Evolutionary conservation across 2,113 vertebrate genomes (phyloP), one percentile per base, ranked within the genome.

Genomic region (Sciurus niger): DNA sequence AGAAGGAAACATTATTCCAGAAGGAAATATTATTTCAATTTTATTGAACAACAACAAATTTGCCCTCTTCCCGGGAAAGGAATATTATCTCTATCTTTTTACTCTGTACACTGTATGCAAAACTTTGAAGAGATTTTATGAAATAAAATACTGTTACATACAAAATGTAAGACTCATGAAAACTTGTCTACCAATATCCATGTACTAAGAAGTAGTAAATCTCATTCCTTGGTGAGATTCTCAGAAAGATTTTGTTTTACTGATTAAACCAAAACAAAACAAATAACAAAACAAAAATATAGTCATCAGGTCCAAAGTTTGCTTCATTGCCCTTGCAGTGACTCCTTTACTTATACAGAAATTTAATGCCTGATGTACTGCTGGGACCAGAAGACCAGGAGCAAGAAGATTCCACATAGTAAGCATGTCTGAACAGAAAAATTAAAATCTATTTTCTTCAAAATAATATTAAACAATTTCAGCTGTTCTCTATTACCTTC

Each of bases 201-300:
- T 10, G 14, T 34, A 32, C 68, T 68, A 84, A n/a, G 11, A 68
- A 93, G 18, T 28, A 84, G 51, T 43, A 48, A 25, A 6, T 55
- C 16, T 8, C 30, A 68, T 90, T 60, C 32, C n/a, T 92, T 58
- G 20, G 37, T n/a, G 94, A 70, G 4, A 4, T 60, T 87, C 72
- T 87, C 18, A 84, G 58, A 92, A 76, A 84, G 20, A 89, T 82
- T 85, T 89, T 85, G 4, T 14, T 77, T 80, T 77, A 43, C 14
- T n/a, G 4, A 46, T 4, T 55, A 40, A 92, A 87, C 18, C 4
- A 90, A 70, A 68, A 74, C 6, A 46, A 74, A 4, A 46, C 76
- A 80, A 4, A 46, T 70, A 80, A 25, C 5, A 48, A 74, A 82
- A 34, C 7, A 28, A 10, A n/a, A 30, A 73, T 16, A 79, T 6